These are phyloP conservation scores for Acromyrmex echinatior DNA, from an alignment of 1,140 invertebrate species.

Conservation along the genomic window DNA sequence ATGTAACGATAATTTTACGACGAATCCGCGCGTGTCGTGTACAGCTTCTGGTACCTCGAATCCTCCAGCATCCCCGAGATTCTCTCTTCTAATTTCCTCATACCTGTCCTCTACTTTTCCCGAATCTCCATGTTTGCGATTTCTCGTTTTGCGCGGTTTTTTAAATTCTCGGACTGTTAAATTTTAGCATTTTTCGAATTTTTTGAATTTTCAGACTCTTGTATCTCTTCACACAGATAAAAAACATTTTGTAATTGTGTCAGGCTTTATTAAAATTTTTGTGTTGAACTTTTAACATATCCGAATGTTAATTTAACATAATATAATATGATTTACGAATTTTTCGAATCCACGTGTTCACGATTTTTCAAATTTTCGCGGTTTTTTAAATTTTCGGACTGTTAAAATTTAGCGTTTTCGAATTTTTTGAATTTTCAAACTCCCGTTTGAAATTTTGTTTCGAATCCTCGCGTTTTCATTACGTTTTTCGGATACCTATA, in stretches of 20 bases:
- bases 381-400: neutral
- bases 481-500: neutral
- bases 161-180: neutral
- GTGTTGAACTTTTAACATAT: no score
- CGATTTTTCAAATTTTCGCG: neutral
- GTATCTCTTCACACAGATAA: neutral
- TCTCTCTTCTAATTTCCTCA: neutral
- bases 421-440: neutral
- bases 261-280: no score
- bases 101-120: neutral
- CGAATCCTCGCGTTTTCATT: neutral
- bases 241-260: no score
- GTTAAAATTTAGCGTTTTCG: neutral
- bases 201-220: neutral
- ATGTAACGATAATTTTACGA: slow-evolving; percentile 44
- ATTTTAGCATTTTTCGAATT: neutral
- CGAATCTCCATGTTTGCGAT: neutral
- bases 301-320: no score
- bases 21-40: neutral
- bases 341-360: neutral
- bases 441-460: neutral
- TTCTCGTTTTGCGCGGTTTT: neutral
- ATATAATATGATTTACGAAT: neutral
- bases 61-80: neutral
- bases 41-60: neutral